Evolutionary conservation across 2,113 vertebrate species (phyloP), one percentile per base, ranked within the genome.

Genomic region (Bagarius yarrelli): DNA sequence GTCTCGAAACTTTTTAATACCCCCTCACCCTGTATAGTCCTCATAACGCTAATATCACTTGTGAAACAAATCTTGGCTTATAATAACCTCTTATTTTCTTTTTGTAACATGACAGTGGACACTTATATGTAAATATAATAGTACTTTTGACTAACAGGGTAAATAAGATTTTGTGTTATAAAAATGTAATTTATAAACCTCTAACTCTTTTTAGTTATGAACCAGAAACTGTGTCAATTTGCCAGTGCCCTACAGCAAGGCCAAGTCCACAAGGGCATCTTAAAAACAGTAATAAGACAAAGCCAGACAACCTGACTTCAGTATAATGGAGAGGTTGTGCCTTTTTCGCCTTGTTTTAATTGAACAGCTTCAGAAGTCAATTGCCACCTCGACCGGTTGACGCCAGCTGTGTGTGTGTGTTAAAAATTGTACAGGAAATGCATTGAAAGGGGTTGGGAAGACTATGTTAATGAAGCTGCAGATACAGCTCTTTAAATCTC

Each of bases 391-490:
- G 53, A 86, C 88, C 83, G 87, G 87, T 85, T 89, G 88, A 85
- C 83, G 81, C 83, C 82, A 86, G 86, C 82, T 83, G 84, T 85
- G 83, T 67, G 81, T 80, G 72, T 70, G 44, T 76, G 82, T 44
- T 72, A 86, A 84, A 88, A 90, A 92, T 91, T 88, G 89, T 57
- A 78, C 79, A 87, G 88, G 85, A 88, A 88, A 90, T 90, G 83
- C 86, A 88, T 88, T 88, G 86, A 81, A 84, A 83, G n/a, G 80
- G 83, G 80, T 81, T 89, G 83, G 76, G 56, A 81, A 81, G 83
- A 75, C 86, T 80, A 87, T 82, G 79, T 86, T 87, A 85, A 86
- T 88, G 86, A 90, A 90, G 86, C 88, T 60, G 55, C 47, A 72
- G 85, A 84, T 79, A 83, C 16, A 36, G 70, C 59, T 74, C 8